These are phyloP conservation scores for Drosophila prosaltans DNA, from an alignment of 1,140 invertebrate genomes.

Conservation along the genomic window DNA sequence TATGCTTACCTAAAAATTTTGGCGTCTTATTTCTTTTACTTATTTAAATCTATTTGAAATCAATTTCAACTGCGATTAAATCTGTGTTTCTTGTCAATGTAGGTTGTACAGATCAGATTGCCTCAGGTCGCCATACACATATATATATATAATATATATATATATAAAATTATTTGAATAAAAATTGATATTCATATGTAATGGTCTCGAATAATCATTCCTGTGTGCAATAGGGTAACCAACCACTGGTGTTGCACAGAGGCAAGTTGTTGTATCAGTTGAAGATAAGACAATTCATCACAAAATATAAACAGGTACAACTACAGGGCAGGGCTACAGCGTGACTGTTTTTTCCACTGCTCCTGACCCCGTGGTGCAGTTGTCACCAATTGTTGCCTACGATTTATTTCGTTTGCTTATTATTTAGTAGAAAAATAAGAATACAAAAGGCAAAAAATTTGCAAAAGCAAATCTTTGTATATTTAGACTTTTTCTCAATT, in stretches of 20 bases:
- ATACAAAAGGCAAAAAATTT: slow-evolving; percentile 32
- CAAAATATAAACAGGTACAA: slow-evolving; percentile 11
- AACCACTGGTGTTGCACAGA: not conserved
- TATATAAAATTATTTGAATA: too few relatives aligned
- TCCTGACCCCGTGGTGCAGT: slow-evolving; percentile 20
- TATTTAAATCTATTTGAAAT: too few relatives aligned
- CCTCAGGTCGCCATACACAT: too few relatives aligned
- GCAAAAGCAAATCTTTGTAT: slow-evolving; percentile 30
- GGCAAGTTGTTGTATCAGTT: slow-evolving; percentile 46
- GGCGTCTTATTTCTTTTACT: too few relatives aligned
- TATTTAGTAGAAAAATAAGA: slow-evolving; percentile 58
- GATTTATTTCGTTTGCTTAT: slow-evolving; percentile 60
- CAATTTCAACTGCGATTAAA: too few relatives aligned
- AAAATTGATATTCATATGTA: too few relatives aligned
- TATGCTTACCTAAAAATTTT: too few relatives aligned
- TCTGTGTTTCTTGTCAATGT: too few relatives aligned
- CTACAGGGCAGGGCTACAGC: slow-evolving; percentile 7
- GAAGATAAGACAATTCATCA: slow-evolving; percentile 39
- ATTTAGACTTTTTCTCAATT: slow-evolving; percentile 54
- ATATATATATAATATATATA: too few relatives aligned
- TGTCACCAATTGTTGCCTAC: slow-evolving; percentile 18
- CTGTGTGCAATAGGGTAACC: too few relatives aligned
- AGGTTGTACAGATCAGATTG: too few relatives aligned
- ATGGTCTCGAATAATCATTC: too few relatives aligned
- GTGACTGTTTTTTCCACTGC: slow-evolving; percentile 5